Percentiles rank a stretch among this genome's conserved stretches.
These are phyloP conservation scores for Euproctis similis DNA, from an alignment of 2,888 invertebrate genomes.

Conservation along the genomic window DNA sequence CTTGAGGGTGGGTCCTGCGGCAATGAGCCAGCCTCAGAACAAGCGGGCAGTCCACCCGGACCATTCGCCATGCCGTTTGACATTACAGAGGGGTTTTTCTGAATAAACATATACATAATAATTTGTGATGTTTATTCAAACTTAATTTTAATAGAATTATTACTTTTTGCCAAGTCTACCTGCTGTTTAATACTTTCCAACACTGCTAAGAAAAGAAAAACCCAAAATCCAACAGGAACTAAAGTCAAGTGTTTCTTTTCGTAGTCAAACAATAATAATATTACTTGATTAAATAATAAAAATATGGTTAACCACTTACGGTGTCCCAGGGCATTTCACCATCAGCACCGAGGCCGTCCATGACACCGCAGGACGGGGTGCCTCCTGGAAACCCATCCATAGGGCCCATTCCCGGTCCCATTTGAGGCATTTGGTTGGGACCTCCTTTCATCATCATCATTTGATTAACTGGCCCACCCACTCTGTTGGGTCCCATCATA, in stretches of 20 bases:
- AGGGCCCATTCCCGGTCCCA: slow-evolving; percentile 63
- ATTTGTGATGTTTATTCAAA: no score
- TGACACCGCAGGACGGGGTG: slow-evolving; percentile 76
- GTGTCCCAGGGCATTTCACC: slow-evolving; percentile 77
- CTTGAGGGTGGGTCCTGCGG: slow-evolving; percentile 28
- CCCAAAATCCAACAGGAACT: no score
- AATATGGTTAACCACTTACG: slow-evolving; percentile 42
- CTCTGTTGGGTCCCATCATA: slow-evolving; percentile 68
- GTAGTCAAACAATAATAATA: not conserved
- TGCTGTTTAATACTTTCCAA: no score
- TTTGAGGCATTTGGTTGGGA: slow-evolving; percentile 64
- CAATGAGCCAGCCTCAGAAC: slow-evolving; percentile 47
- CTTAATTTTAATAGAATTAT: no score
- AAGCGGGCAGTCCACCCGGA: slow-evolving; percentile 50
- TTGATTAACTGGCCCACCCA: slow-evolving; percentile 62
- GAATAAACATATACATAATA: slow-evolving; percentile 16
- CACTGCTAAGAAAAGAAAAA: no score
- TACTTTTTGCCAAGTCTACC: no score
- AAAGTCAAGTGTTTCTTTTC: no score
- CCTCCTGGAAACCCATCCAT: slow-evolving; percentile 76
- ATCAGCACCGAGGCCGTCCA: slow-evolving; percentile 77
- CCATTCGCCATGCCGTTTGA: slow-evolving; percentile 68
- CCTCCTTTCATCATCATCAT: slow-evolving; percentile 74
- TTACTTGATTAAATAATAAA: not conserved
- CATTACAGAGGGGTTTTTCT: slow-evolving; percentile 74